Base-by-base conservation (phyloP, 2,797 vertebrate genomes). In the Harpagifer antarcticus region DNA sequence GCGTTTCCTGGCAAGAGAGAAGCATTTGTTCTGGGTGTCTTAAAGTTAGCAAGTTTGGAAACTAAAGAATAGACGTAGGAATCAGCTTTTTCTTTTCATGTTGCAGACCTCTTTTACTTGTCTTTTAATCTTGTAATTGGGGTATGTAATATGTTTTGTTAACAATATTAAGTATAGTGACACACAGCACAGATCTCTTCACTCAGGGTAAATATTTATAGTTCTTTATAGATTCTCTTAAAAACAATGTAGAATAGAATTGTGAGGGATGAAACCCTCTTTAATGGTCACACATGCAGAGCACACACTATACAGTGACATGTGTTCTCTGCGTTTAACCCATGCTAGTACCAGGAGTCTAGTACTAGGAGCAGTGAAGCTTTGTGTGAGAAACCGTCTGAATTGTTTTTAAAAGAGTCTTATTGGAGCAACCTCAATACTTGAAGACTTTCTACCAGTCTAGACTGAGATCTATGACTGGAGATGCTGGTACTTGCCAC, bases 1-100 rank as follows among this genome's bases (percentile, higher is more conserved):
- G 37, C 45, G 16, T 88, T 91, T 86, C 69, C 84, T 84, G 59
- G 79, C 69, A 78, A 63, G 64, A 79, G 40, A 74, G 19, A 79
- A 66, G 56, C 37, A 31, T 89, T 86, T 89, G 27, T 79, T 63
- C 75, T 78, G 27, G 27, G 66, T 74, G 43, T 69, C 23, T 79
- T 61, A 49, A 80, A 33, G 69, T 86, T 70, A 31, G 61, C 44
- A 85, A 72, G 43, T 76, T 78, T 72, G 56, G 44, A 60, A 75
- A 73, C 62, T 56, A 31, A 67, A 67, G 62, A 52, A 37, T n/a
- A 63, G 23, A n/a, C 2, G 11, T 23, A 60, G 42, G 15, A 61
- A 61, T 73, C 2, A 9, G 27, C 12, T 53, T 72, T 78, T 64
- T 66, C 17, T 62, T 62, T 63, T 71, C 55, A 66, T 68, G 58